Percentiles rank a stretch among this genome's conserved stretches.
Conservation (phyloP, 2,888 invertebrate species). For the Morpho deidamia region DNA sequence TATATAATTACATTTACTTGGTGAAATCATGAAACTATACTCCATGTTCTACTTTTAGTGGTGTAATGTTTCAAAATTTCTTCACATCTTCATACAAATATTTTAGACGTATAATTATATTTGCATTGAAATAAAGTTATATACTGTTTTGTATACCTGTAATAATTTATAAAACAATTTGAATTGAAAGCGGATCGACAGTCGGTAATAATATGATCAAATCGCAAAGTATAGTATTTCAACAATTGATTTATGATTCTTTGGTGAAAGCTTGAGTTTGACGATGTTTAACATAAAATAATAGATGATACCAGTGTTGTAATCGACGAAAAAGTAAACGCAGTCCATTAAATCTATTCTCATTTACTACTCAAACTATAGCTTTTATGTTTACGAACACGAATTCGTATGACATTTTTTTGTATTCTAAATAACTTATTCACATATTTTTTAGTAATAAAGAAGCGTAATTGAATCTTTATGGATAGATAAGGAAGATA, state of each 20-base stretch:
- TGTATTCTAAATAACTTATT: no score
- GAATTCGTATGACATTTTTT: no score
- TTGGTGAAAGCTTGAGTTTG: not conserved
- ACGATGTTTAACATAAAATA: no score
- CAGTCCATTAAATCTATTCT: no score
- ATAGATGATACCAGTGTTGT: no score
- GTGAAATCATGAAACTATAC: conserved; percentile 61
- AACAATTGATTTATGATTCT: not conserved
- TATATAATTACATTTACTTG: conserved; percentile 37
- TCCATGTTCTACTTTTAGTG: conserved; percentile 13
- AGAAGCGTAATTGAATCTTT: not conserved
- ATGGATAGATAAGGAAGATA: not conserved
- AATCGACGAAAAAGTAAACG: no score
- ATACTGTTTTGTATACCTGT: not conserved
- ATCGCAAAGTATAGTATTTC: not conserved
- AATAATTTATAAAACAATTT: not conserved
- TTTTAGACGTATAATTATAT: no score
- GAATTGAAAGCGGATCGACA: not conserved
- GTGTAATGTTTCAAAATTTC: conserved; percentile 8
- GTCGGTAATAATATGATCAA: not conserved
- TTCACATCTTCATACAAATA: not conserved
- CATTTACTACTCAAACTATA: no score
- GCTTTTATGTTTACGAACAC: no score
- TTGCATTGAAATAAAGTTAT: no score
- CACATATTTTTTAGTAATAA: no score